Percentiles rank a stretch among this genome's conserved stretches.
Evolutionary conservation across 2,888 invertebrate genomes (phyloP).

Genomic region (Conchocele bisecta): DNA sequence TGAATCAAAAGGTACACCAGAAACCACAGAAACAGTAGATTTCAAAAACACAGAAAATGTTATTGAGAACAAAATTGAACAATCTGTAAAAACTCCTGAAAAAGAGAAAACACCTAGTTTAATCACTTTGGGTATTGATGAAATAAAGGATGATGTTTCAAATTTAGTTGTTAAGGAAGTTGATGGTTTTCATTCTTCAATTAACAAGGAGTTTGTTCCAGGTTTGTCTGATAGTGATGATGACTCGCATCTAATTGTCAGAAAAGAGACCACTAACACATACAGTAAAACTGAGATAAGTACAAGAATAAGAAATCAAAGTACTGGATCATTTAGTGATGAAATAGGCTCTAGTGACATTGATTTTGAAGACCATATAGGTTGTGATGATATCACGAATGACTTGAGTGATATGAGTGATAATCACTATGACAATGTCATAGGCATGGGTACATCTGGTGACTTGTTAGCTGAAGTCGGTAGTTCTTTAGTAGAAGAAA

Average conservation of each 20-base stretch:
- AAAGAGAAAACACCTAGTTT: too few relatives aligned
- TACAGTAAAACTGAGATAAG: slow-evolving; percentile 44
- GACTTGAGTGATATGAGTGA: slow-evolving; percentile 50
- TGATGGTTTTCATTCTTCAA: too few relatives aligned
- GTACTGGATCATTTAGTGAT: slow-evolving; percentile 54
- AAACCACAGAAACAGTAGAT: background rate
- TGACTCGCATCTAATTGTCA: slow-evolving; percentile 53
- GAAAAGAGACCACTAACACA: slow-evolving; percentile 57
- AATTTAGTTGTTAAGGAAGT: too few relatives aligned
- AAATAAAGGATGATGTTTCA: too few relatives aligned
- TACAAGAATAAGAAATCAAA: slow-evolving; percentile 37
- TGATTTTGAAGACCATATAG: slow-evolving; percentile 57
- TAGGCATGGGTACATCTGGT: slow-evolving; percentile 2
- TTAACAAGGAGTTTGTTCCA: slow-evolving; percentile 10
- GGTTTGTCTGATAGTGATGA: slow-evolving; percentile 51
- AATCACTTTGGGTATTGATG: too few relatives aligned
- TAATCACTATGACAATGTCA: slow-evolving; percentile 15
- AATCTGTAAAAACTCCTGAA: background rate
- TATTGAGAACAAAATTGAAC: background rate
- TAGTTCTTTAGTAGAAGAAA: slow-evolving; percentile 2
- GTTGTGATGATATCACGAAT: slow-evolving; percentile 57
- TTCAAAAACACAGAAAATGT: background rate
- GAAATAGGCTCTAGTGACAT: slow-evolving; percentile 44
- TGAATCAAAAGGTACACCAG: background rate
- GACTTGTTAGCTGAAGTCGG: background rate